Evolutionary conservation across 2,797 vertebrate genomes (phyloP), one percentile per base, ranked within the genome.

Genomic region (Toxotes lorentzi): DNA sequence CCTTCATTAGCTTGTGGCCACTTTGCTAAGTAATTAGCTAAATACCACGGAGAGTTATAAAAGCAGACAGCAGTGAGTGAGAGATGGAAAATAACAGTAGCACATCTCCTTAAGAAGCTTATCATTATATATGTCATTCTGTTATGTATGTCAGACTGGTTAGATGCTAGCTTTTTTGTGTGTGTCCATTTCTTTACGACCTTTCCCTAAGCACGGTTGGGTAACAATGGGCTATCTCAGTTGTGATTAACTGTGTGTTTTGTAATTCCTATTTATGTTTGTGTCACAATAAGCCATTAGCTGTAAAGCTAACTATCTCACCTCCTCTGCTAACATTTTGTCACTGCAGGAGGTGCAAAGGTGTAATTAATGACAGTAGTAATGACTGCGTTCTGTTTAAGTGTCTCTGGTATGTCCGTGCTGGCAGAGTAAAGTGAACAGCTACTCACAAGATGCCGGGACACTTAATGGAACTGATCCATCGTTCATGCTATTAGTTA

Each of bases 181-280:
- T n/a, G 11, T 14, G 14, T 16, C 50, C 21, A 12, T 54, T 63
- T 27, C 30, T 34, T 34, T 11, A 30, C 23, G 6, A n/a, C 7
- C 4, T 57, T 40, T 64, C 8, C 9, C 13, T 1, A 61, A 19
- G 21, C 53, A 40, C 17, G 4, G 21, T 64, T 64, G 50, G 45
- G n/a, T 43, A n/a, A 59, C 32, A 61, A 14, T 53, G 56, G 47
- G 23, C n/a, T n/a, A 23, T 11, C 34, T 54, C 5, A 12, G 58
- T 62, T 62, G 34, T 38, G 51, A 75, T 47, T 32, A 35, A 71
- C 65, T 48, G 21, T 30, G 53, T 62, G 24, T 50, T 51, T 43
- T 23, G 23, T 35, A 24, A 48, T 40, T 30, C 23, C 12, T 16
- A 21, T 62, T 34, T 2, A 0, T 59, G 34, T 68, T 56, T 53